Percentiles rank a stretch among this genome's conserved stretches.
Conservation (phyloP, 2,888 invertebrate genomes). For the Smittia aterrima region DNA sequence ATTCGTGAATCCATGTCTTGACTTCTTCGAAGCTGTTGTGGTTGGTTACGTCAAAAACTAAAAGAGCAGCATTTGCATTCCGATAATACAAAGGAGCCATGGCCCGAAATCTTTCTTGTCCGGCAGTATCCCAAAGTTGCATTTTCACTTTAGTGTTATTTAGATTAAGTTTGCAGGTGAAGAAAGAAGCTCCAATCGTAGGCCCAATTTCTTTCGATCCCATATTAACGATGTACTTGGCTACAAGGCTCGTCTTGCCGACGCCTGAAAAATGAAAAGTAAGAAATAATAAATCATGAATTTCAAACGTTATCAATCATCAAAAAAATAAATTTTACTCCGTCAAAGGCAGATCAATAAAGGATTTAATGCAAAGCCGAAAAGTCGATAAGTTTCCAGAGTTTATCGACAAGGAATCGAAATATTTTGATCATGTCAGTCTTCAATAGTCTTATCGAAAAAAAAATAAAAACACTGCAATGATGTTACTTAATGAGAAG, state of each 20-base stretch:
- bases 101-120: slow-evolving; percentile 65
- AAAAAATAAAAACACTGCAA: no score
- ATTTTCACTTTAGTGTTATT: slow-evolving; percentile 70
- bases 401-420: no score
- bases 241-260: slow-evolving; percentile 84
- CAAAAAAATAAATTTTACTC: no score
- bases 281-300: slow-evolving; percentile 14
- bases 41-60: slow-evolving; percentile 83
- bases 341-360: no score
- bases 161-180: slow-evolving; percentile 77
- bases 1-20: slow-evolving; percentile 81
- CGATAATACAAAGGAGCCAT: slow-evolving; percentile 96
- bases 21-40: slow-evolving; percentile 72
- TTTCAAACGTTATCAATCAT: no score
- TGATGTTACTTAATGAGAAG: no score
- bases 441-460: no score
- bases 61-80: slow-evolving; percentile 83
- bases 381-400: no score
- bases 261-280: slow-evolving; percentile 66
- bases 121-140: slow-evolving; percentile 60
- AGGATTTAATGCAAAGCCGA: no score
- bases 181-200: slow-evolving; percentile 88
- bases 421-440: no score
- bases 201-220: slow-evolving; percentile 74
- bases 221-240: slow-evolving; percentile 75